Evolutionary conservation across 1,140 invertebrate genomes (phyloP).

Genomic region (Macrobrachium nipponense): DNA sequence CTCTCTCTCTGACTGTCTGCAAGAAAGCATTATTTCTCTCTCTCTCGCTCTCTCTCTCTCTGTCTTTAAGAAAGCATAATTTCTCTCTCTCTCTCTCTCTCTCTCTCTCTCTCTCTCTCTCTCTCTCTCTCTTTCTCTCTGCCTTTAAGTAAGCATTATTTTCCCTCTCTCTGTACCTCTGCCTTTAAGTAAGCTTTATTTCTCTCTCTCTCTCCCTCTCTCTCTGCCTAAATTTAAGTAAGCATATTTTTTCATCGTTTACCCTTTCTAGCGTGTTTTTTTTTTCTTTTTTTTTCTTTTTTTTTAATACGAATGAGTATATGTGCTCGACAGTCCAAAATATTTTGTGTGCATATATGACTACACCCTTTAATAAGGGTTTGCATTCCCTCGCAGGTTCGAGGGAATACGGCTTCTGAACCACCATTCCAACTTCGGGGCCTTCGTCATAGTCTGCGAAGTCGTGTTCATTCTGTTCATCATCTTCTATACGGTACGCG

Average conservation of each 20-base stretch:
- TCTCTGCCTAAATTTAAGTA: too few relatives aligned
- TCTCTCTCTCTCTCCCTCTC: too few relatives aligned
- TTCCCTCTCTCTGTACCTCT: slow-evolving; percentile 67
- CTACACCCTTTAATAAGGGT: neutral
- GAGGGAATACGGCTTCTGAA: slow-evolving; percentile 67
- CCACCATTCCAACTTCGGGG: slow-evolving; percentile 67
- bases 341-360: neutral
- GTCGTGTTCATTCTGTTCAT: slow-evolving; percentile 69
- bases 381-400: slow-evolving; percentile 32
- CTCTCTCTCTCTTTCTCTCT: slow-evolving; percentile 38
- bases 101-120: too few relatives aligned
- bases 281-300: too few relatives aligned
- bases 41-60: too few relatives aligned
- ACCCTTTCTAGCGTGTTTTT: too few relatives aligned
- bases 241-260: too few relatives aligned
- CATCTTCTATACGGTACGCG: slow-evolving; percentile 71
- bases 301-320: too few relatives aligned
- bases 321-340: neutral
- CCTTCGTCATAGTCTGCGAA: slow-evolving; percentile 68
- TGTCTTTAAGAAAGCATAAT: too few relatives aligned
- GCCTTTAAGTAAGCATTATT: too few relatives aligned
- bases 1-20: slow-evolving; percentile 66
- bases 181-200: slow-evolving; percentile 22
- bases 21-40: too few relatives aligned
- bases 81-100: too few relatives aligned